A percentile compares a stretch with the other conserved stretches of the same genome.
These are phyloP conservation scores for Apotomis turbidana DNA, from an alignment of 2,888 invertebrate species.

Conservation along the genomic window DNA sequence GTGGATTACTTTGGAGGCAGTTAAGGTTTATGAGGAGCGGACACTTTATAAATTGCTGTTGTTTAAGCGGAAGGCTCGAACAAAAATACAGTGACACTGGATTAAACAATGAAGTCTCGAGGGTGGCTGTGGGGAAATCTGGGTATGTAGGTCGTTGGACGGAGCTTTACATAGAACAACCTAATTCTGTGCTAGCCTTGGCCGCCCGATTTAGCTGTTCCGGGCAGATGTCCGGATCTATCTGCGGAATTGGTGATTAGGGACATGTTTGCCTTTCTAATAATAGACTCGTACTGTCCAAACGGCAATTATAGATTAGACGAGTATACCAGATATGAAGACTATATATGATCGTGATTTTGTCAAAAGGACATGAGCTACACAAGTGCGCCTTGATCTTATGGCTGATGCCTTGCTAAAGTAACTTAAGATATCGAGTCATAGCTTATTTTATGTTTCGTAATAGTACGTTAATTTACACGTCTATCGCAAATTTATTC, in stretches of 20 bases:
- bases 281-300: background rate
- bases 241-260: background rate
- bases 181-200: conserved; percentile 11
- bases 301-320: background rate
- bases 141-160: conserved; percentile 21
- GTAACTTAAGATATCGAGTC: too few species aligned
- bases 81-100: background rate
- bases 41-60: conserved; percentile 25
- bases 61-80: background rate
- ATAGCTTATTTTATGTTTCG: too few species aligned
- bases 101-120: conserved; percentile 5
- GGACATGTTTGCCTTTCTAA: background rate
- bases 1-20: conserved; percentile 33
- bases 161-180: conserved; percentile 1
- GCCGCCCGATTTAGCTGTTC: conserved; percentile 13
- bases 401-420: too few species aligned
- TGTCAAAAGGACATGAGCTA: too few species aligned
- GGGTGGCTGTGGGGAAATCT: conserved; percentile 3
- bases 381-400: too few species aligned
- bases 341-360: too few species aligned
- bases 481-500: too few species aligned
- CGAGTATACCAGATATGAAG: background rate
- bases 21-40: conserved; percentile 16
- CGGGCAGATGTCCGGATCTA: conserved; percentile 8
- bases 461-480: too few species aligned